Evolutionary conservation across 2,888 invertebrate species (phyloP).

Genomic region (Sphaerophoria taeniata): DNA sequence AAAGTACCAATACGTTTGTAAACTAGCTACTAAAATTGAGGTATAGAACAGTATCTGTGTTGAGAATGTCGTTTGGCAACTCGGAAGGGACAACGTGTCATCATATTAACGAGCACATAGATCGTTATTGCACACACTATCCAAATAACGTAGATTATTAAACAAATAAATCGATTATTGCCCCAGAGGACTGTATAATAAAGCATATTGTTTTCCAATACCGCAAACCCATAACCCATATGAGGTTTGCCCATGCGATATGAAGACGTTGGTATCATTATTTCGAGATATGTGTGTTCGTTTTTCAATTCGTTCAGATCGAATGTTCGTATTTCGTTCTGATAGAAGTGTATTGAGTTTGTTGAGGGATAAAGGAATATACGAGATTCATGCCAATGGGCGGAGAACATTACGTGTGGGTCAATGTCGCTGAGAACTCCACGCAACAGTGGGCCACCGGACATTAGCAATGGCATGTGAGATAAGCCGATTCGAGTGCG

Average conservation of each 20-base stretch:
- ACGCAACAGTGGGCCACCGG: conserved; percentile 82
- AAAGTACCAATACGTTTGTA: not conserved
- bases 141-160: conserved; percentile 80
- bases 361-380: conserved; percentile 81
- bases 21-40: conserved; percentile 79
- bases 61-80: conserved; percentile 79
- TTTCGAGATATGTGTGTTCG: conserved; percentile 86
- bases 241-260: conserved; percentile 96
- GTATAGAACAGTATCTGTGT: conserved; percentile 79
- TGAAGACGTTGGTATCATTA: conserved; percentile 96
- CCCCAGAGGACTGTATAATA: conserved; percentile 82
- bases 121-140: conserved; percentile 78
- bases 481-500: conserved; percentile 86
- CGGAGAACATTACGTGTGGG: conserved; percentile 89
- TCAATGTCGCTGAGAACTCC: conserved; percentile 85
- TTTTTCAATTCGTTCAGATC: conserved; percentile 79
- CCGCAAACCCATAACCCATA: conserved; percentile 93
- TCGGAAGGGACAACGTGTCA: conserved; percentile 82
- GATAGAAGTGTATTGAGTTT: conserved; percentile 80
- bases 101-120: conserved; percentile 79
- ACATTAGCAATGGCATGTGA: conserved; percentile 86
- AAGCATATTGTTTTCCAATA: conserved; percentile 84
- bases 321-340: conserved; percentile 78
- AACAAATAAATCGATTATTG: conserved; percentile 80
- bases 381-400: conserved; percentile 85